Evolutionary conservation across 2,888 invertebrate species (phyloP).

Genomic region (Lordiphosa andalusiaca): DNA sequence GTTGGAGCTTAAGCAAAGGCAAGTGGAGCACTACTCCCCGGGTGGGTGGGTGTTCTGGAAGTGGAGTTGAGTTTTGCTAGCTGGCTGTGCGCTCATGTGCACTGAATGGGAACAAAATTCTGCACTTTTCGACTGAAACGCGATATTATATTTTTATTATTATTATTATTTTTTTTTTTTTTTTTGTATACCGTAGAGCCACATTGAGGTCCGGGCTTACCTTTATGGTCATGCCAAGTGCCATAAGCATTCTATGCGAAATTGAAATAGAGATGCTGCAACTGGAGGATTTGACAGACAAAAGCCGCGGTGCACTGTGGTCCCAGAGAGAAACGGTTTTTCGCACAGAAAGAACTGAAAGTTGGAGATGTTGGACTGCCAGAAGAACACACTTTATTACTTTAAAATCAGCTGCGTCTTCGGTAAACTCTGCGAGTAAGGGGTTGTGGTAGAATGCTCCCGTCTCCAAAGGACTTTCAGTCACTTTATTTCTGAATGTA

Average conservation of each 20-base stretch:
- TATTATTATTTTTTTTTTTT: constrained; percentile 30
- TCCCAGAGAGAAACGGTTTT: constrained; percentile 6
- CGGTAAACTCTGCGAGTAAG: no score
- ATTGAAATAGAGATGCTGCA: constrained; percentile 42
- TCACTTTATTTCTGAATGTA: no score
- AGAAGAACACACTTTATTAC: no score
- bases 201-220: constrained; percentile 26
- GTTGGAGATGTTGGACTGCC: no score
- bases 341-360: no score
- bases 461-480: no score
- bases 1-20: constrained; percentile 22
- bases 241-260: constrained; percentile 10
- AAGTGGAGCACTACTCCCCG: constrained; percentile 15
- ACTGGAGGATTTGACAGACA: constrained; percentile 1
- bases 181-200: constrained; percentile 24
- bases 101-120: constrained; percentile 64
- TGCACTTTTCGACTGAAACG: constrained; percentile 51
- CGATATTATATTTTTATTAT: constrained; percentile 50
- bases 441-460: no score
- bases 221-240: constrained; percentile 41
- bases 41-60: constrained; percentile 5
- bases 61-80: constrained; percentile 5
- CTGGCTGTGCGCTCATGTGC: constrained; percentile 62
- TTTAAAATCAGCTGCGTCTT: no score
- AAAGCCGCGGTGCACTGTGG: constrained; percentile 32